Conservation (phyloP, 2,888 invertebrate species). For the Syritta pipiens region DNA sequence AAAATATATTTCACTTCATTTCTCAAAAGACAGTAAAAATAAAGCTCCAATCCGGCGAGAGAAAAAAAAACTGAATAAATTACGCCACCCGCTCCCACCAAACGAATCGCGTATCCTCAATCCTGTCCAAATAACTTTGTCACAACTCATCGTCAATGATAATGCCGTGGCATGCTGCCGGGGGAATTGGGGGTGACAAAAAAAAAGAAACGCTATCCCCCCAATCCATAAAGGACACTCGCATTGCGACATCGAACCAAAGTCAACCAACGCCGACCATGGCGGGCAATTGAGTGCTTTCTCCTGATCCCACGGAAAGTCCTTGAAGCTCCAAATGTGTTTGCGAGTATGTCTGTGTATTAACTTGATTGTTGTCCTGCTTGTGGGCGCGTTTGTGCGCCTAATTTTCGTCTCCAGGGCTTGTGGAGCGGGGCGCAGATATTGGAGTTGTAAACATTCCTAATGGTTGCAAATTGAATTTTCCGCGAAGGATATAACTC, state of each 20-base stretch:
- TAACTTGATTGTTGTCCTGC: constrained; percentile 65
- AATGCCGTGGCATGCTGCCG: constrained; percentile 32
- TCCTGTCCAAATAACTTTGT: constrained; percentile 38
- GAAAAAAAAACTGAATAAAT: constrained; percentile 31
- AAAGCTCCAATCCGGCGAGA: not conserved
- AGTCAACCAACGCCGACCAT: constrained; percentile 14
- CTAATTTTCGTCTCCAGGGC: constrained; percentile 55
- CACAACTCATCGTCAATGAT: constrained; percentile 53
- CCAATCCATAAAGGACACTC: not conserved
- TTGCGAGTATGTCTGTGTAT: constrained; percentile 18
- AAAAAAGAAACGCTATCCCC: constrained; percentile 9
- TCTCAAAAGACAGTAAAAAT: constrained; percentile 23
- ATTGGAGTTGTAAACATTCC: constrained; percentile 68
- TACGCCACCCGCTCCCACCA: not conserved
- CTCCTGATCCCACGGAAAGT: too few species aligned
- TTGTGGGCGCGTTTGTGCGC: constrained; percentile 52
- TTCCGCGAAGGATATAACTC: constrained; percentile 52
- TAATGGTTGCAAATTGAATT: constrained; percentile 69
- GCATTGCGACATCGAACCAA: constrained; percentile 54
- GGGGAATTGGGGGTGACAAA: constrained; percentile 12
- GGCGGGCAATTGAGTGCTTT: constrained; percentile 43
- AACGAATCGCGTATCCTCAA: not conserved
- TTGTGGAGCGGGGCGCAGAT: constrained; percentile 38
- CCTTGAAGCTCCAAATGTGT: not conserved
- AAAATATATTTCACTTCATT: constrained; percentile 47